These are phyloP conservation scores for Sebastolobus alascanus DNA, from an alignment of 2,797 vertebrate genomes.

Conservation along the genomic window DNA sequence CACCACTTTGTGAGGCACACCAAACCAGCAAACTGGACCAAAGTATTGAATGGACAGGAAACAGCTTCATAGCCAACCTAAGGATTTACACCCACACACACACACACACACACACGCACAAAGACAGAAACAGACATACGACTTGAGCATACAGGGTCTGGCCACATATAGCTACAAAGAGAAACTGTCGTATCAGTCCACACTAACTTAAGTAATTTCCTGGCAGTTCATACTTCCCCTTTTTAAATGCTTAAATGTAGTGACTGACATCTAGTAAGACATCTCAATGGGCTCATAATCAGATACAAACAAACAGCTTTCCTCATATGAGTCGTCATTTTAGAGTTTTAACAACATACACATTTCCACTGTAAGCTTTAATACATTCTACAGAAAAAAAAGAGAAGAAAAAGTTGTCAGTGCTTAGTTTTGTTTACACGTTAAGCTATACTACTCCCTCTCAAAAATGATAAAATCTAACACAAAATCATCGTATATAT, in stretches of 20 bases:
- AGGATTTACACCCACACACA: background rate
- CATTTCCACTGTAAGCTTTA: background rate
- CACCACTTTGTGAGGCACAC: constrained; percentile 41
- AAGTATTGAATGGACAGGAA: background rate
- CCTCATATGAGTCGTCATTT: background rate
- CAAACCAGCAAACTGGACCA: constrained; percentile 46
- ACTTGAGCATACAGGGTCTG: background rate
- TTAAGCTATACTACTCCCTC: background rate
- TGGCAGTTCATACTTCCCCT: constrained; percentile 61
- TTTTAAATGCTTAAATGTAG: constrained; percentile 29
- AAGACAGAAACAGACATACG: background rate
- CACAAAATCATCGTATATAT: background rate
- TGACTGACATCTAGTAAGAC: background rate
- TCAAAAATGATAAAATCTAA: background rate
- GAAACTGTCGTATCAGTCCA: background rate
- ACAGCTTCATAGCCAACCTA: constrained; percentile 45
- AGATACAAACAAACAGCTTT: background rate
- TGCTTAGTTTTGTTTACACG: constrained; percentile 1
- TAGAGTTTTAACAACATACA: background rate
- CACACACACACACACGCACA: background rate
- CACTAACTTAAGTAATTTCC: constrained; percentile 42
- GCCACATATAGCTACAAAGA: background rate
- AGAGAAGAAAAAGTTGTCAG: background rate
- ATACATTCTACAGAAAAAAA: background rate
- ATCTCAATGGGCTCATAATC: background rate